Base-by-base conservation (phyloP, 2,113 vertebrate genomes). In the Blennius ocellaris region DNA sequence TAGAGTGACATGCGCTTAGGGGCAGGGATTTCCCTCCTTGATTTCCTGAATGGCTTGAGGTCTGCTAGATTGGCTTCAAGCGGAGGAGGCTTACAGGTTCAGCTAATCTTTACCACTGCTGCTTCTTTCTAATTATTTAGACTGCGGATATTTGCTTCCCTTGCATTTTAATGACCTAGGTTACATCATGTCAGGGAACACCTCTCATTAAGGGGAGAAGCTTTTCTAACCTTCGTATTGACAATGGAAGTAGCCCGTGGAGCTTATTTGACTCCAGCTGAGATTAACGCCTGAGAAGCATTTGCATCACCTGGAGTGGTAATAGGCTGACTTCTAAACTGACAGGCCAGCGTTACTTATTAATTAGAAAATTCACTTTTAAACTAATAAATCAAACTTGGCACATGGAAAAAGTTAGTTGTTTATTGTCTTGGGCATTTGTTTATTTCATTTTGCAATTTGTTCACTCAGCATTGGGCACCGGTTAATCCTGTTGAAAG, bases 211-310 rank as follows among this genome's bases (percentile, higher is more conserved):
- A 80, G 8, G 36, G 43, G 17, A 55, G 0, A 5, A 9, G 37
- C 38, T 64, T 80, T 70, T 76, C 45, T 43, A 73, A 81, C 64
- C 14, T 67, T 30, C 40, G 21, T 76, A 38, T 64, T 63, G 43
- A 76, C 54, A 69, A 16, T 54, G 12, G 59, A 57, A 45, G 30
- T 47, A 73, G 60, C 60, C 47, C 12, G 6, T 38, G n/a, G 50
- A 69, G 53, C 41, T 54, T 36, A 60, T 54, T 63, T 65, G 14
- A 17, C 36, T 74, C 30, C 38, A 59, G 39, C 45, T 64, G 36
- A 69, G 70, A 81, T 81, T 64, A 75, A 15, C n/a, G 61, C 50
- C 43, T 69, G 52, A 73, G 59, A 39, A 67, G 73, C 44, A 77
- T 80, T 74, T 74, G 65, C 49, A 68, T 66, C 47, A 52, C 3